Conservation (phyloP, 2,797 vertebrate species). For the Anisognathus igniventris region DNA sequence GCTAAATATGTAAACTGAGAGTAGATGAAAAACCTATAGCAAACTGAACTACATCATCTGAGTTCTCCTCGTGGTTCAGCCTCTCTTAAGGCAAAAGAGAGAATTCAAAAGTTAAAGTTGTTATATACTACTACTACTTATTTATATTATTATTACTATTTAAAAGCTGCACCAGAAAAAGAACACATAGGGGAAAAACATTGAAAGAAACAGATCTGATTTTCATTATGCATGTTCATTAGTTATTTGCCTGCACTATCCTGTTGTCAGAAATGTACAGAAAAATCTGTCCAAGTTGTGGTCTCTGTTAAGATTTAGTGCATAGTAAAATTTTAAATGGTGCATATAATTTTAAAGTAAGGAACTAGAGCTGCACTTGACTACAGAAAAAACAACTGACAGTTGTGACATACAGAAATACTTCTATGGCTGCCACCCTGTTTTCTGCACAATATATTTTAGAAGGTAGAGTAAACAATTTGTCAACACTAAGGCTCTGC, state of each 20-base stretch:
- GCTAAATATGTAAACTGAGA: neutral
- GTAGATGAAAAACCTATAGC: neutral
- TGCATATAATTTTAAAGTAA: neutral
- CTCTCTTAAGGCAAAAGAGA: neutral
- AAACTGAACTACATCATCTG: neutral
- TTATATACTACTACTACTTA: neutral
- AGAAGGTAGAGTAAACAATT: neutral
- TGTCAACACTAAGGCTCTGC: neutral
- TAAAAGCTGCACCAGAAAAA: neutral
- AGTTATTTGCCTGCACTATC: neutral
- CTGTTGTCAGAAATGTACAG: neutral
- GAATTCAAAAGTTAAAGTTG: neutral
- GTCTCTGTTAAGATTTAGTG: neutral
- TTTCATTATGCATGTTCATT: neutral
- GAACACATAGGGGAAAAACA: neutral
- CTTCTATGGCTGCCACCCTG: neutral
- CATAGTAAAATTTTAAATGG: neutral
- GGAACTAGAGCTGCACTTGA: neutral
- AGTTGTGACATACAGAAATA: neutral
- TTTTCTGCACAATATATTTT: neutral
- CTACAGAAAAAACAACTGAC: neutral
- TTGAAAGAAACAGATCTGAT: neutral
- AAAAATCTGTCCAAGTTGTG: neutral
- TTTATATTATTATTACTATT: neutral
- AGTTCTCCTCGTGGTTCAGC: neutral